Conservation (phyloP, 2,113 vertebrate species). For the Pelvicachromis taeniatus region DNA sequence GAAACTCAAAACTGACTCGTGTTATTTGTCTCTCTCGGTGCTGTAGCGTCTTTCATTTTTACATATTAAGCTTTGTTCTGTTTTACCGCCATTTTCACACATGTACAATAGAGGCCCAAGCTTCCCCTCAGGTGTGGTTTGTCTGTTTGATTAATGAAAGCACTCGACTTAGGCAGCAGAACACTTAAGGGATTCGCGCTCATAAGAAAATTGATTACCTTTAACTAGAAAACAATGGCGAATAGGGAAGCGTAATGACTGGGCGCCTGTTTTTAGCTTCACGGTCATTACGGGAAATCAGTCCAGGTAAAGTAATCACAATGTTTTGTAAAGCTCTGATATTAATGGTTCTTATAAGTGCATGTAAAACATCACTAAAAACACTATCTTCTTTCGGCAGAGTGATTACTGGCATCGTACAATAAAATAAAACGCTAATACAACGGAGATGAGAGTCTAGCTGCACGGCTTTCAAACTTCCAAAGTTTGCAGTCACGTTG, state of each 20-base stretch:
- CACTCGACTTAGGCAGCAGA: constrained; percentile 35
- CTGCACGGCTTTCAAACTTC: neutral
- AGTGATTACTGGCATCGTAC: neutral
- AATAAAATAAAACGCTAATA: constrained; percentile 12
- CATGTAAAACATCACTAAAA: constrained; percentile 15
- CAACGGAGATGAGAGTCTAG: neutral
- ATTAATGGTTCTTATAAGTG: constrained; percentile 31
- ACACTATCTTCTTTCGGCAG: neutral
- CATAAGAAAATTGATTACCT: constrained; percentile 66
- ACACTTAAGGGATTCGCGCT: constrained; percentile 53
- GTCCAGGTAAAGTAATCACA: constrained; percentile 41
- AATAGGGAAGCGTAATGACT: constrained; percentile 50
- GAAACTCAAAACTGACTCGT: neutral
- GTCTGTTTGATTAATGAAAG: constrained; percentile 65
- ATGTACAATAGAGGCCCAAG: neutral
- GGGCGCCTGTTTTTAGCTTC: constrained; percentile 48
- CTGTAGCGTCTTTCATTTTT: constrained; percentile 27
- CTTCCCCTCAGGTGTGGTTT: constrained; percentile 38
- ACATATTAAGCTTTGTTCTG: constrained; percentile 6
- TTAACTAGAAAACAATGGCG: constrained; percentile 66
- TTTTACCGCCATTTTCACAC: constrained; percentile 5
- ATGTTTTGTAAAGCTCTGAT: constrained; percentile 30
- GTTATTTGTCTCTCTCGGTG: constrained; percentile 2
- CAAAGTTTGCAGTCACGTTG: neutral
- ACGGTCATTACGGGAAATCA: constrained; percentile 36